Evolutionary conservation across 2,797 vertebrate genomes (phyloP).

Genomic region (Sebastes steindachneri): DNA sequence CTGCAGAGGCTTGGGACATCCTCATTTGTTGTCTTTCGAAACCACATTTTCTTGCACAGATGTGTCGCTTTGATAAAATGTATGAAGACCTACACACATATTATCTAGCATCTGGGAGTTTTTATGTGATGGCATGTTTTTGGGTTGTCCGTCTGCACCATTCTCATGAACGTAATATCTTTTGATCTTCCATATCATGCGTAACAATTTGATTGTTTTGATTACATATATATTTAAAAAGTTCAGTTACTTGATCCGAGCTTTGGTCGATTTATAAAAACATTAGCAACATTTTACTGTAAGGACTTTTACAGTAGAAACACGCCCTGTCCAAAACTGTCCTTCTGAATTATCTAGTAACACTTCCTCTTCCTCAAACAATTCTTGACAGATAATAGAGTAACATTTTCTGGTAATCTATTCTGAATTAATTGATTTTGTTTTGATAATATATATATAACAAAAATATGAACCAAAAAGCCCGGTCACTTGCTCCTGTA

Average conservation of each 20-base stretch:
- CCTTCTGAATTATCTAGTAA: not conserved
- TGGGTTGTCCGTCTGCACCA: no score
- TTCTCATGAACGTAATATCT: no score
- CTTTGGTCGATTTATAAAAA: not conserved
- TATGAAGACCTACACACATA: not conserved
- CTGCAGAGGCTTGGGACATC: not conserved
- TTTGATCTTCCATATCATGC: not conserved
- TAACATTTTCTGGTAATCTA: not conserved
- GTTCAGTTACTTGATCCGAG: not conserved
- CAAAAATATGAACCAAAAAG: not conserved
- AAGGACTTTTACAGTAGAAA: not conserved
- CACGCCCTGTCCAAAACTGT: not conserved
- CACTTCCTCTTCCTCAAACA: constrained; percentile 55
- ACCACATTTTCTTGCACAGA: no score
- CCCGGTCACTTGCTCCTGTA: not conserved
- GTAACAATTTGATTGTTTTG: not conserved
- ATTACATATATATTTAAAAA: not conserved
- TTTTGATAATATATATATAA: not conserved
- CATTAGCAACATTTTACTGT: not conserved
- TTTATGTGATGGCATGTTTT: no score
- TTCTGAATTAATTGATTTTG: not conserved
- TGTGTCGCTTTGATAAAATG: no score
- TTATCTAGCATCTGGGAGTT: no score
- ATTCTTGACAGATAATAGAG: not conserved
- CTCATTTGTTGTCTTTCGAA: no score